Conservation (phyloP, 2,113 vertebrate genomes). For the Aphyosemion australe region DNA sequence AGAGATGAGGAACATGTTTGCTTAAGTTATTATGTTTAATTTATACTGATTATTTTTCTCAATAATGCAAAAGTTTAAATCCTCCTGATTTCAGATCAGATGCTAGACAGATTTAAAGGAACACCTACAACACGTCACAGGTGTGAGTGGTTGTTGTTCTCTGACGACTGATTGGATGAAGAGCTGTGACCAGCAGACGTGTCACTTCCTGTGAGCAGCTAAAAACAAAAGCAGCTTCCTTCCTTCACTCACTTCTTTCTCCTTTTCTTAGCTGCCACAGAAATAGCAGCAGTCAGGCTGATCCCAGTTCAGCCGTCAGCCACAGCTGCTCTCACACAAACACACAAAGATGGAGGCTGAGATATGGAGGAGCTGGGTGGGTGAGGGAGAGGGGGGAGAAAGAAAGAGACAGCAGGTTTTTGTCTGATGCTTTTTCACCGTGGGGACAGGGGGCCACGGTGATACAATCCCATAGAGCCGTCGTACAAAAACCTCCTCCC, state of each 20-base stretch:
- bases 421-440: slow-evolving; percentile 84
- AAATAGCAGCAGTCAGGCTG: slow-evolving; percentile 70
- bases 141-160: background rate
- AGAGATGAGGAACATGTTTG: too few species aligned
- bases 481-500: slow-evolving; percentile 90
- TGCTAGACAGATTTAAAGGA: background rate
- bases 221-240: slow-evolving; percentile 12
- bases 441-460: slow-evolving; percentile 89
- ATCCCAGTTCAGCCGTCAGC: background rate
- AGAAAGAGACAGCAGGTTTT: slow-evolving; percentile 77
- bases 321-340: slow-evolving; percentile 47
- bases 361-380: slow-evolving; percentile 54
- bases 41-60: too few species aligned
- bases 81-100: too few species aligned
- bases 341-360: slow-evolving; percentile 55
- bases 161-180: slow-evolving; percentile 28
- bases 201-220: slow-evolving; percentile 47
- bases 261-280: slow-evolving; percentile 66
- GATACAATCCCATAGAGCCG: slow-evolving; percentile 79
- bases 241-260: background rate
- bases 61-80: too few species aligned
- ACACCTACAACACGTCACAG: too few species aligned
- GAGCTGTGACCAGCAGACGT: slow-evolving; percentile 37
- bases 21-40: too few species aligned
- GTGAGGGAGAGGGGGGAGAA: slow-evolving; percentile 25